Evolutionary conservation across 2,113 vertebrate species (phyloP), one percentile per base, ranked within the genome.

Genomic region (Ia io): DNA sequence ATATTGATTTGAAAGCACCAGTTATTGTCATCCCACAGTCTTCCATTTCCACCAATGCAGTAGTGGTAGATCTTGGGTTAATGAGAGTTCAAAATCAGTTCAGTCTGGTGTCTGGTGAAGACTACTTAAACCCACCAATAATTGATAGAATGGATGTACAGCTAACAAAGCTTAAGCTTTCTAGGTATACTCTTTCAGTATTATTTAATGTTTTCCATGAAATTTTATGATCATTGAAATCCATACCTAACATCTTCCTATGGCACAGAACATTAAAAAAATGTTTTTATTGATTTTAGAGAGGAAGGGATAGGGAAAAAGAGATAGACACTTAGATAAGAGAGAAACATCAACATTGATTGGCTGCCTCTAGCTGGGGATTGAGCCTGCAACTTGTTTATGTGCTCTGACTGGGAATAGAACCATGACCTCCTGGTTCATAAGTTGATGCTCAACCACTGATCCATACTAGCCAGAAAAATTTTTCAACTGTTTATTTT

Each of bases 1-100:
- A 98, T 95, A 98, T 99, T 95, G 95, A 98, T 89, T 97, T 99
- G 93, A 99, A 99, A 98, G 99, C 99, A 0, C 99, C 99, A 0
- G 99, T 99, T 71, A 98, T 99, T 95, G 94, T 99, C 65, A 96
- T 99, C 91, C 99, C 99, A 0, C 99, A 99, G 98, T 99, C 99
- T 17, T 99, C 99, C 1, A 78, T 95, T 51, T 99, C 99, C 16
- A 96, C 98, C 11, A 98, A 97, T 96, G 99, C 99, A 4, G 88
- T 99, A 32, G 98, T 99, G 61, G 96, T 99, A 67, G 99, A 99
- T 84, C 98, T 99, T 93, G 99, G 99, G n/a, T 98, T 99, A 92
- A 99, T 99, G 93, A 99, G 98, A 20, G 98, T 99, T 92, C 98
- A 98, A 11, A 99, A 99, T 97, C 96, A 98, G 92, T 99, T 99